Evolutionary conservation across 1,140 invertebrate species (phyloP).

Genomic region (Cyphomyrmex costatus): DNA sequence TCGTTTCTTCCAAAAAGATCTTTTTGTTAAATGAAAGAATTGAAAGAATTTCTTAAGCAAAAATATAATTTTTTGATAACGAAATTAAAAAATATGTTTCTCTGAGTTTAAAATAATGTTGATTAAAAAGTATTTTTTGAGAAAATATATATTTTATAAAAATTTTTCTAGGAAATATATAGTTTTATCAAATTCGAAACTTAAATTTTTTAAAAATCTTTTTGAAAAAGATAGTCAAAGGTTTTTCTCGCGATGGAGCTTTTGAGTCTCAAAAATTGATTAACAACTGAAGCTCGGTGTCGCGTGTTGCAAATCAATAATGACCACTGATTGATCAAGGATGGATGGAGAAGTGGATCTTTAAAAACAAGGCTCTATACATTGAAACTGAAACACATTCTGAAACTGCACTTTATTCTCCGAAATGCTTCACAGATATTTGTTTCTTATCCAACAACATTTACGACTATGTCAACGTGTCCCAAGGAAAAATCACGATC

Average conservation of each 20-base stretch:
- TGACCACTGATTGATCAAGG: background rate
- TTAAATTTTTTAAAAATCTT: constrained; percentile 1
- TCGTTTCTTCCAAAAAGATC: constrained; percentile 1
- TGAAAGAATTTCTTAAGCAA: background rate
- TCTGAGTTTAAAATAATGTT: background rate
- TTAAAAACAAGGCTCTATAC: background rate
- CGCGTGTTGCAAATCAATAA: background rate
- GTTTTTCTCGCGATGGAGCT: background rate
- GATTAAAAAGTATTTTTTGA: background rate
- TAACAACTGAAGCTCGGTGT: background rate
- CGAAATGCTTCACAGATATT: constrained; percentile 85
- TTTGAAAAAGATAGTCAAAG: background rate
- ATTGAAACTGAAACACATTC: constrained; percentile 9
- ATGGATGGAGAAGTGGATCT: background rate
- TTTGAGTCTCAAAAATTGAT: constrained; percentile 20
- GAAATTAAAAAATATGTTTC: background rate
- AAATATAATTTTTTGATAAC: background rate
- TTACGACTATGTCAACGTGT: constrained; percentile 91
- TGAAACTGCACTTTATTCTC: constrained; percentile 70
- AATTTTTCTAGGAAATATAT: background rate
- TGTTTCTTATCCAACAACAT: constrained; percentile 89
- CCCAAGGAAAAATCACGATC: constrained; percentile 92
- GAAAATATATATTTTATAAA: background rate
- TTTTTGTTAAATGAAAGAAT: background rate
- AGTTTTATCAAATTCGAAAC: constrained; percentile 1